These are phyloP conservation scores for Phymorhynchus buccinoides DNA, from an alignment of 1,140 invertebrate species.

Conservation along the genomic window DNA sequence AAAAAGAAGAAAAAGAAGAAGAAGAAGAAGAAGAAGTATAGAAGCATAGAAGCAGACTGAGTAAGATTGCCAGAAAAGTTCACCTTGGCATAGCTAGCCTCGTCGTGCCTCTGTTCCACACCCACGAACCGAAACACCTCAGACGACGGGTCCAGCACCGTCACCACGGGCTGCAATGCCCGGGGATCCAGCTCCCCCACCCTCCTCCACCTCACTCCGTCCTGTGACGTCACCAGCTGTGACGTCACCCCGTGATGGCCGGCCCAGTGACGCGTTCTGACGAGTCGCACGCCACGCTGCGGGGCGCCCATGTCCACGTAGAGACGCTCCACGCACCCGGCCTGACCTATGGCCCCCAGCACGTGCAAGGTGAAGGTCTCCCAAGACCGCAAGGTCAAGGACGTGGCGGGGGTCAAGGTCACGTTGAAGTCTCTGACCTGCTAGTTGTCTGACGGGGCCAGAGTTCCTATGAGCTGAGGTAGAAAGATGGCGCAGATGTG, in stretches of 20 bases:
- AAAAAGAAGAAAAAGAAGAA: no score
- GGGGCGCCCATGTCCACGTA: slow-evolving; percentile 50
- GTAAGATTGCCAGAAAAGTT: no score
- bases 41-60: no score
- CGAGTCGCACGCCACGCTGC: slow-evolving; percentile 35
- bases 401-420: slow-evolving; percentile 15
- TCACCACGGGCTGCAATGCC: slow-evolving; percentile 47
- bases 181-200: slow-evolving; percentile 46
- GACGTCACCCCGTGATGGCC: slow-evolving; percentile 45
- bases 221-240: slow-evolving; percentile 43
- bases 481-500: no score
- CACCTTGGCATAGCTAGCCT: slow-evolving; percentile 46
- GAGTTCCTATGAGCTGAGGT: slow-evolving; percentile 28
- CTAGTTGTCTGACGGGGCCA: slow-evolving; percentile 50
- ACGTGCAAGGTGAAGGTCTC: slow-evolving; percentile 50
- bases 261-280: slow-evolving; percentile 58
- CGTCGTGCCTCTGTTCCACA: slow-evolving; percentile 44
- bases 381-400: slow-evolving; percentile 44
- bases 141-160: slow-evolving; percentile 16
- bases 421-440: slow-evolving; percentile 43
- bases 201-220: slow-evolving; percentile 44
- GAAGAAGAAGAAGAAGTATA: no score
- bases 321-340: slow-evolving; percentile 48
- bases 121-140: slow-evolving; percentile 39
- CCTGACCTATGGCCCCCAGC: slow-evolving; percentile 46